Evolutionary conservation across 2,113 vertebrate species (phyloP).

Genomic region (Willisornis vidua): DNA sequence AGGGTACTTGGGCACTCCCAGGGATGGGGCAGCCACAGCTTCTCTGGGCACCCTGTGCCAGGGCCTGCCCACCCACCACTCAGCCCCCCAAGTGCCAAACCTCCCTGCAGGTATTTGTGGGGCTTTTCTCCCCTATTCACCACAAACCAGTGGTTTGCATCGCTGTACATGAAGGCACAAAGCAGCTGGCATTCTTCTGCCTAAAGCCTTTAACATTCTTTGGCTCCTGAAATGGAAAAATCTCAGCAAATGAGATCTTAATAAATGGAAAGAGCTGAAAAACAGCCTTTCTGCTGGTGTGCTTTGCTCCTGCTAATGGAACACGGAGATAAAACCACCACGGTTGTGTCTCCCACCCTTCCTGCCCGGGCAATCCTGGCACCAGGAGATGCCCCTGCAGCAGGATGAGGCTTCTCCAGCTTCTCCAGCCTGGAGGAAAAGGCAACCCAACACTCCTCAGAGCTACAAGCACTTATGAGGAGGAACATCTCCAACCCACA

Average conservation of each 20-base stretch:
- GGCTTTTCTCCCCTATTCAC: neutral
- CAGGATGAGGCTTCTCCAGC: neutral
- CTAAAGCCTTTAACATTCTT: slow-evolving; percentile 26
- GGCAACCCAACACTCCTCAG: neutral
- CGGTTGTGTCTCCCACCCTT: neutral
- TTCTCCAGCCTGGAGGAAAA: neutral
- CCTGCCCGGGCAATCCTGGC: neutral
- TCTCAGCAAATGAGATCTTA: slow-evolving; percentile 29
- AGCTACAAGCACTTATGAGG: neutral
- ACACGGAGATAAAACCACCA: neutral
- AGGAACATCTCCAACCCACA: neutral
- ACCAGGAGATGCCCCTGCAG: neutral
- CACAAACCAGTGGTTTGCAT: neutral
- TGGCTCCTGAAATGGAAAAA: slow-evolving; percentile 55
- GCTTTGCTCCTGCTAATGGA: neutral
- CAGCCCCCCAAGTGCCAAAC: neutral
- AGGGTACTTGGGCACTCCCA: neutral
- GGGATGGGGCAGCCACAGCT: neutral
- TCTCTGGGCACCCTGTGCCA: neutral
- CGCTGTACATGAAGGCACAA: neutral
- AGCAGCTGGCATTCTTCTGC: neutral
- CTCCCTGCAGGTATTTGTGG: fast-evolving
- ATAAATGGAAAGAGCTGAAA: slow-evolving; percentile 54
- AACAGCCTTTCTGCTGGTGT: neutral
- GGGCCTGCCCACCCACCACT: neutral